A percentile compares a stretch with the other conserved stretches of the same genome.
Conservation (phyloP, 2,888 invertebrate species). For the Dendrolimus pini region DNA sequence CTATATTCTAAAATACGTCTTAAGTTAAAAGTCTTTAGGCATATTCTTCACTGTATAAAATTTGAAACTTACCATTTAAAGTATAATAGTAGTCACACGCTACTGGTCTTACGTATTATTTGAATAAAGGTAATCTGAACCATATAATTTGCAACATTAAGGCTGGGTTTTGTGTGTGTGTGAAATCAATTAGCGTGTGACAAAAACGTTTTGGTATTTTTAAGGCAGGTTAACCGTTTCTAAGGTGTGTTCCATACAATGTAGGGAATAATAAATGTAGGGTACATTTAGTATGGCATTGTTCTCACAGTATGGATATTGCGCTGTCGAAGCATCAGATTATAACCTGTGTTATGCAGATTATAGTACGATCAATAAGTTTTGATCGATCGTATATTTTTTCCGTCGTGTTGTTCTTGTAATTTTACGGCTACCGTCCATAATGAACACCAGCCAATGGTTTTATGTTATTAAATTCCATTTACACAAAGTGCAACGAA, state of each 20-base stretch:
- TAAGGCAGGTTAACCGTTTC: slow-evolving; percentile 3
- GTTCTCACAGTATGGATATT: slow-evolving; percentile 43
- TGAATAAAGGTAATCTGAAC: slow-evolving; percentile 6
- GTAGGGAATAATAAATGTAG: slow-evolving; percentile 2
- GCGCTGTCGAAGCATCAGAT: slow-evolving; percentile 34
- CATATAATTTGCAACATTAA: slow-evolving; percentile 1
- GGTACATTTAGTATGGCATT: slow-evolving; percentile 23
- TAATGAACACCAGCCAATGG: too few species aligned
- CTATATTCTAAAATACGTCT: neutral
- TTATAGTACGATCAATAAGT: slow-evolving; percentile 10
- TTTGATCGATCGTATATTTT: slow-evolving; percentile 12
- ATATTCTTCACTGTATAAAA: neutral
- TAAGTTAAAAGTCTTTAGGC: neutral
- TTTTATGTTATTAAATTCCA: too few species aligned
- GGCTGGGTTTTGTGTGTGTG: slow-evolving; percentile 9
- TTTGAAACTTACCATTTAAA: neutral
- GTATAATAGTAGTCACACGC: slow-evolving; percentile 7
- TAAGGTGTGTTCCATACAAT: slow-evolving; percentile 3
- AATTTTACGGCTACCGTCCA: too few species aligned
- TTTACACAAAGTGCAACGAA: too few species aligned
- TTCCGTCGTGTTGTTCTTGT: too few species aligned
- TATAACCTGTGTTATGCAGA: slow-evolving; percentile 27
- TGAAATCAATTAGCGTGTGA: slow-evolving; percentile 13
- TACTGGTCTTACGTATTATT: slow-evolving; percentile 31
- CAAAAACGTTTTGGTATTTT: neutral